Evolutionary conservation across 2,797 vertebrate genomes (phyloP).

Genomic region (Poeciliopsis paucimaculata): DNA sequence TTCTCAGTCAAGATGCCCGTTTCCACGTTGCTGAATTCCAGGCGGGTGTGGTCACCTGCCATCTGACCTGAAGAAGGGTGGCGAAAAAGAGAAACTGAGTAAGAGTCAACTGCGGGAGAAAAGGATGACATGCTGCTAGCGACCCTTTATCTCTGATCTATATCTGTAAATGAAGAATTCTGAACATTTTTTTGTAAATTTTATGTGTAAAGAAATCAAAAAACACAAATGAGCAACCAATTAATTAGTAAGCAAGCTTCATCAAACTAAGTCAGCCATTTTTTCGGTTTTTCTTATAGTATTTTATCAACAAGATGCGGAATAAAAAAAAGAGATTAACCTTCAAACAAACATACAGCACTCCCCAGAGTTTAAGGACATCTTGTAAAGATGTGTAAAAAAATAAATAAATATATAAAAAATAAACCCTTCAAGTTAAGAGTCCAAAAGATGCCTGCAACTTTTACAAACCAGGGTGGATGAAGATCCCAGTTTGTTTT

Average conservation of each 20-base stretch:
- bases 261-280: background rate
- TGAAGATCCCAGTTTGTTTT: background rate
- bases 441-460: background rate
- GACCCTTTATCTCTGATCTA: background rate
- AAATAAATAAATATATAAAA: background rate
- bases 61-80: slow-evolving; percentile 85
- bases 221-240: background rate
- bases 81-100: slow-evolving; percentile 16
- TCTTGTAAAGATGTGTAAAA: background rate
- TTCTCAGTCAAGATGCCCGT: slow-evolving; percentile 96
- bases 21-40: slow-evolving; percentile 98
- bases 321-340: background rate
- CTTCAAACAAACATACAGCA: background rate
- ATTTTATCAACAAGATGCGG: background rate
- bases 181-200: background rate
- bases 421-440: background rate
- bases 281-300: background rate
- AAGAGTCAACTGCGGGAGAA: slow-evolving; percentile 23
- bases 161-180: background rate
- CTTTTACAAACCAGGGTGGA: background rate
- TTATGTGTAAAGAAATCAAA: background rate
- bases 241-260: background rate
- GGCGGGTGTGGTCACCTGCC: slow-evolving; percentile 94
- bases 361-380: background rate
- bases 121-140: slow-evolving; percentile 11